These are phyloP conservation scores for Harpalus rubripes DNA, from an alignment of 2,888 invertebrate genomes.

Conservation along the genomic window DNA sequence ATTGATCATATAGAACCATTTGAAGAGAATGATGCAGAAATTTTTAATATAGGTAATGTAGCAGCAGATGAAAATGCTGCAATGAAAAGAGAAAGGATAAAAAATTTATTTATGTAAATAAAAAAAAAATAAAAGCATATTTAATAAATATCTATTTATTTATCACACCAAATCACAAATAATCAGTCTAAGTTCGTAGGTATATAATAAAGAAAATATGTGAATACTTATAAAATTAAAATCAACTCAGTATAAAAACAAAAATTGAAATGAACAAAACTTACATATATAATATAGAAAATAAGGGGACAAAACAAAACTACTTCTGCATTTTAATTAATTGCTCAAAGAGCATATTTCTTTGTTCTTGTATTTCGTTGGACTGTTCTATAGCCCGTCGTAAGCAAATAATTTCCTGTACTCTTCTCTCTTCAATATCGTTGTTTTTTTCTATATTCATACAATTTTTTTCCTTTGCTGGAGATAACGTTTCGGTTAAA, in stretches of 20 bases:
- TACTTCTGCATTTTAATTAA: slow-evolving; percentile 1
- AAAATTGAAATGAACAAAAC: too few relatives aligned
- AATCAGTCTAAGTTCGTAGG: too few relatives aligned
- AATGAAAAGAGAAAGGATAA: slow-evolving; percentile 3
- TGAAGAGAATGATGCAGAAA: too few relatives aligned
- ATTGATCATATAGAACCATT: too few relatives aligned
- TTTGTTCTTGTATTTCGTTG: background rate
- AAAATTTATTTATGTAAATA: slow-evolving; percentile 8
- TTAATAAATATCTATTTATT: background rate
- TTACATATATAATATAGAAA: too few relatives aligned
- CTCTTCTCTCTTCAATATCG: slow-evolving; percentile 9
- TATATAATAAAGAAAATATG: too few relatives aligned
- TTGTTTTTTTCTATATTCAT: slow-evolving; percentile 2
- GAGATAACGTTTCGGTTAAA: slow-evolving; percentile 1
- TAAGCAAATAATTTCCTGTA: slow-evolving; percentile 1
- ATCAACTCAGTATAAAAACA: too few relatives aligned
- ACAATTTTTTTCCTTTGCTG: slow-evolving; percentile 18
- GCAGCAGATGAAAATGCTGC: slow-evolving; percentile 3
- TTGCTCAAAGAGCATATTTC: slow-evolving; percentile 1
- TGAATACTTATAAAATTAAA: too few relatives aligned
- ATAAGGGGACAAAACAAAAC: background rate
- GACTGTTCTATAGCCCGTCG: too few relatives aligned
- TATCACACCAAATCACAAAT: too few relatives aligned
- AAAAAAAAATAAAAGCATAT: slow-evolving; percentile 2
- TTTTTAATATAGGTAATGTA: too few relatives aligned